These are phyloP conservation scores for Tragelaphus buxtoni DNA, from an alignment of 2,113 vertebrate species.

Conservation along the genomic window DNA sequence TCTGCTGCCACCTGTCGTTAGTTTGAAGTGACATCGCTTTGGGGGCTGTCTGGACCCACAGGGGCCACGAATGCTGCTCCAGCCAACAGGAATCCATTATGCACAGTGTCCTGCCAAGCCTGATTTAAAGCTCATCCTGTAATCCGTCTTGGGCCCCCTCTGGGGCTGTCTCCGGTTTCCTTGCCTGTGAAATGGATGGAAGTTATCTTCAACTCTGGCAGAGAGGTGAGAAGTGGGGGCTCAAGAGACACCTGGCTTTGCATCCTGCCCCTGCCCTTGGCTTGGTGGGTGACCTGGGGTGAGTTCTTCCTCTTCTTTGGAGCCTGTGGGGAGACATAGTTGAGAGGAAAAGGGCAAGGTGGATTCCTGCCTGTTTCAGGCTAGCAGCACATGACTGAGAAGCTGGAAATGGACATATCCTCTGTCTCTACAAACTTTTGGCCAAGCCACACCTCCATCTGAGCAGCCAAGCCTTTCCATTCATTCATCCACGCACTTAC, in stretches of 20 bases:
- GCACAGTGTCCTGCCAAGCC: slow-evolving; percentile 49
- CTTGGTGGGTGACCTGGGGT: slow-evolving; percentile 31
- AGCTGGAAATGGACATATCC: background rate
- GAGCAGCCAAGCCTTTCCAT: background rate
- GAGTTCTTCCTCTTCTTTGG: slow-evolving; percentile 14
- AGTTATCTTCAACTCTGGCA: slow-evolving; percentile 52
- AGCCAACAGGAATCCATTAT: slow-evolving; percentile 65
- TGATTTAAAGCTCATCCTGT: slow-evolving; percentile 65
- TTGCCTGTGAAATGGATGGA: slow-evolving; percentile 59
- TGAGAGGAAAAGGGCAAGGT: background rate
- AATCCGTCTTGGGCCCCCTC: slow-evolving; percentile 54
- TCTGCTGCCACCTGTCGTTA: slow-evolving; percentile 73
- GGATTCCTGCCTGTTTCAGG: background rate
- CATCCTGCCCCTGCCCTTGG: slow-evolving; percentile 15
- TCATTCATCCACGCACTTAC: background rate
- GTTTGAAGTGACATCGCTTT: background rate
- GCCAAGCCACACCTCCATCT: background rate
- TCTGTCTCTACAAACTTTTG: background rate
- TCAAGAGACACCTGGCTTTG: slow-evolving; percentile 4
- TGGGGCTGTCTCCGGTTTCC: slow-evolving; percentile 67
- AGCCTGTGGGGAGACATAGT: background rate
- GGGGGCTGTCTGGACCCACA: background rate
- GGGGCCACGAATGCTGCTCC: slow-evolving; percentile 5
- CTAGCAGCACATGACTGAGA: background rate
- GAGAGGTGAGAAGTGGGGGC: background rate